Conservation (phyloP, 1,140 invertebrate species). For the Portunus trituberculatus region DNA sequence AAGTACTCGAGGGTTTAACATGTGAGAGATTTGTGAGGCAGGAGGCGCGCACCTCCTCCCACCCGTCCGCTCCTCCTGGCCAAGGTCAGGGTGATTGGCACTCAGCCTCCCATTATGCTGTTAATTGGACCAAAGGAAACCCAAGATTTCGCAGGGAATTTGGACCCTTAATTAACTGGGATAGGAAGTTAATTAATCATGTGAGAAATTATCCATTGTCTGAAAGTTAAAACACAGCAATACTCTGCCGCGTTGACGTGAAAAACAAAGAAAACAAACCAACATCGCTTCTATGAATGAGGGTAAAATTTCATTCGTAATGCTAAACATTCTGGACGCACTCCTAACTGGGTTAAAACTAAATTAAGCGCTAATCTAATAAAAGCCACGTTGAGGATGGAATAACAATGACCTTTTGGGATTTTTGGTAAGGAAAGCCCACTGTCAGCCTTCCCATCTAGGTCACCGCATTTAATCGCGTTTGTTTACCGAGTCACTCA, state of each 20-base stretch:
- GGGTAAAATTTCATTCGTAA: too few species aligned
- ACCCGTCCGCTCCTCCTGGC: neutral
- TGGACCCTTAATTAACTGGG: neutral
- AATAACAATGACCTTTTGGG: too few species aligned
- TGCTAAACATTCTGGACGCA: too few species aligned
- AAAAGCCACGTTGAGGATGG: neutral
- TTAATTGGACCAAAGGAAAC: conserved; percentile 23
- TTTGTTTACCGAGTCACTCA: neutral
- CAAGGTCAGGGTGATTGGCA: neutral
- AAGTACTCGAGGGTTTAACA: neutral
- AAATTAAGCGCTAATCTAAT: neutral
- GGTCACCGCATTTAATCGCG: too few species aligned
- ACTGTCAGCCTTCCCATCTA: too few species aligned
- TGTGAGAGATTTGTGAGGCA: neutral
- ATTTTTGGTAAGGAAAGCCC: too few species aligned
- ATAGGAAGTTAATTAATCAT: neutral
- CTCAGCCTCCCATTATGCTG: conserved; percentile 18
- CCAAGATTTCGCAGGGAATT: conserved; percentile 21
- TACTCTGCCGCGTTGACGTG: neutral
- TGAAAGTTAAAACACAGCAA: neutral
- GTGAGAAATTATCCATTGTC: neutral
- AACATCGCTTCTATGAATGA: too few species aligned
- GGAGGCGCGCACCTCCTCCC: neutral
- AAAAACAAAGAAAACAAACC: neutral
- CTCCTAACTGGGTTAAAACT: neutral